A percentile compares a stretch with the other conserved stretches of the same genome.
These are phyloP conservation scores for Apamea monoglypha DNA, from an alignment of 2,888 invertebrate species.

Conservation along the genomic window DNA sequence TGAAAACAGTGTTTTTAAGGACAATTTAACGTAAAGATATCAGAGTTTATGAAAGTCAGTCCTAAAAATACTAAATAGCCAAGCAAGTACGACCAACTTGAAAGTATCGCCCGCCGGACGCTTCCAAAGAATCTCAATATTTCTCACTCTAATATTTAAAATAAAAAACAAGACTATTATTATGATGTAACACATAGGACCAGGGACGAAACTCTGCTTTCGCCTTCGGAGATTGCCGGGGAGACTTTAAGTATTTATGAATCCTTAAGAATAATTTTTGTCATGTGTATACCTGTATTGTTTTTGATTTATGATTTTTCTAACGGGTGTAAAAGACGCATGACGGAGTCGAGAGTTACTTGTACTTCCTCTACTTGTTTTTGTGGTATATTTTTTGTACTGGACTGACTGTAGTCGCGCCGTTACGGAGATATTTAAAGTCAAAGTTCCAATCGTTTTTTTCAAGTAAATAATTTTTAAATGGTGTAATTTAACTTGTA, in stretches of 20 bases:
- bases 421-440: neutral
- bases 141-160: neutral
- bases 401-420: neutral
- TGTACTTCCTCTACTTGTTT: neutral
- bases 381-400: neutral
- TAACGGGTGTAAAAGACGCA: neutral
- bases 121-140: neutral
- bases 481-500: neutral
- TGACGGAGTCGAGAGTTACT: neutral
- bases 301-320: neutral
- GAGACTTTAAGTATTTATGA: too few relatives aligned
- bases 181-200: neutral
- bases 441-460: neutral
- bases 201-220: neutral
- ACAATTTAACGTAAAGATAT: too few relatives aligned
- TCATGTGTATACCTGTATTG: neutral
- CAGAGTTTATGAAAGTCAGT: too few relatives aligned
- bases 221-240: too few relatives aligned
- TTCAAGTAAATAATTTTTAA: neutral
- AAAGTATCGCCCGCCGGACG: too few relatives aligned
- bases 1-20: too few relatives aligned
- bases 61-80: too few relatives aligned
- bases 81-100: too few relatives aligned
- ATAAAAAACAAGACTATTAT: neutral
- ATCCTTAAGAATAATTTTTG: neutral